Evolutionary conservation across 2,113 vertebrate species (phyloP), one percentile per base, ranked within the genome.

Genomic region (Oryzias javanicus): DNA sequence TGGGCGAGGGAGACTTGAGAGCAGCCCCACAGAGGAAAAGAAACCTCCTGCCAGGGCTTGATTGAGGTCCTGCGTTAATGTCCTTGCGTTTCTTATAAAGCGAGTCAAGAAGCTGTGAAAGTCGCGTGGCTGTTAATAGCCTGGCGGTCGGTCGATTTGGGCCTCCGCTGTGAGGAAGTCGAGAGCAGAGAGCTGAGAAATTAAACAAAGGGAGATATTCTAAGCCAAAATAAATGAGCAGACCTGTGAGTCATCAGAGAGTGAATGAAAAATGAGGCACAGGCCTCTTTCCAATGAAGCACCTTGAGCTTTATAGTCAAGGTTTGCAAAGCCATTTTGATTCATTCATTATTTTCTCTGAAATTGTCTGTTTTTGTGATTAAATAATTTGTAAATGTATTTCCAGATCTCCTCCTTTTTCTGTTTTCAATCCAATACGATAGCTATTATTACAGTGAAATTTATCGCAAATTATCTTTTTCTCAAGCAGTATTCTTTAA

Each of bases 121-220:
- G 71, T 60, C 53, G 49, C 58, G 42, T 42, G 25, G 40, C 49
- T 69, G 55, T 42, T 64, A 58, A 63, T 51, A 56, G 50, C 49
- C 49, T 5, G 42, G 35, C n/a, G 29, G 40, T 65, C 50, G 42
- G 49, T 49, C 22, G 50, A 67, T 62, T 44, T 2, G 1, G 27
- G 8, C 1, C 10, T 49, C 74, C 15, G 14, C 65, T 61, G 70
- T 19, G 66, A 74, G 53, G 7, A 53, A 70, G 65, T 72, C 70
- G 57, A 82, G 80, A 75, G 66, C 70, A 68, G 63, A 79, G 61
- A 72, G 64, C 51, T 53, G 18, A 59, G 66, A 68, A 72, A 71
- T 82, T 40, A 66, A 76, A 74, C 64, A 69, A 66, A 61, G 41
- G 52, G 60, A 52, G 72, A 71, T 60, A 14, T 72, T 72, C 74